phyloP scores from a whole-genome alignment of 2,113 vertebrate genomes.

The Perca fluviatilis region DNA sequence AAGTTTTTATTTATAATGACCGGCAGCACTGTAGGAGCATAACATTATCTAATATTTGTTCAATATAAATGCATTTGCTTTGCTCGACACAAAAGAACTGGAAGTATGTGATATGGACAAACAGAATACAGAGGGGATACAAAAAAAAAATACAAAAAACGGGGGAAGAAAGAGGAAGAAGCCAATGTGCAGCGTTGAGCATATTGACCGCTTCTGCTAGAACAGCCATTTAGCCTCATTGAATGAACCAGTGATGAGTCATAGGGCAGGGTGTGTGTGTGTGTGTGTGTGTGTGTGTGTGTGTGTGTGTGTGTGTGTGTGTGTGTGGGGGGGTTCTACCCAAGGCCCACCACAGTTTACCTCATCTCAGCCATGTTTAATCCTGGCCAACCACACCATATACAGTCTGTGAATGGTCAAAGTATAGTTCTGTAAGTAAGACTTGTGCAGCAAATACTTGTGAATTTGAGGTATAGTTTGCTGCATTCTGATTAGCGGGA shows the following conservation, averaged over 20 bases:
- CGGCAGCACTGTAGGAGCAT: background rate
- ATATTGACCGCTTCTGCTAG: constrained; percentile 79
- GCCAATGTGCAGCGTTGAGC: constrained; percentile 54
- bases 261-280: constrained; percentile 35
- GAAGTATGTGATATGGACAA: background rate
- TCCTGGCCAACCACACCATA: background rate
- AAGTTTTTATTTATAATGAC: background rate
- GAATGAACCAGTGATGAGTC: constrained; percentile 78
- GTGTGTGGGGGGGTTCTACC: background rate
- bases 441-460: background rate
- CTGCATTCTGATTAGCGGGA: background rate
- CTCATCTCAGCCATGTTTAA: constrained; percentile 8
- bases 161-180: constrained; percentile 8
- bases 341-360: constrained; percentile 3
- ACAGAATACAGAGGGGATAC: constrained; percentile 1
- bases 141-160: constrained; percentile 15
- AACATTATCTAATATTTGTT: background rate
- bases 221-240: constrained; percentile 74
- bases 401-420: background rate
- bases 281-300: too few species aligned
- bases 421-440: background rate
- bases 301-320: too few species aligned
- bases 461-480: background rate
- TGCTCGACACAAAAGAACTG: background rate
- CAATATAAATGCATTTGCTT: background rate